Evolutionary conservation across 2,113 vertebrate species (phyloP).

Genomic region (Dermatemys mawii): DNA sequence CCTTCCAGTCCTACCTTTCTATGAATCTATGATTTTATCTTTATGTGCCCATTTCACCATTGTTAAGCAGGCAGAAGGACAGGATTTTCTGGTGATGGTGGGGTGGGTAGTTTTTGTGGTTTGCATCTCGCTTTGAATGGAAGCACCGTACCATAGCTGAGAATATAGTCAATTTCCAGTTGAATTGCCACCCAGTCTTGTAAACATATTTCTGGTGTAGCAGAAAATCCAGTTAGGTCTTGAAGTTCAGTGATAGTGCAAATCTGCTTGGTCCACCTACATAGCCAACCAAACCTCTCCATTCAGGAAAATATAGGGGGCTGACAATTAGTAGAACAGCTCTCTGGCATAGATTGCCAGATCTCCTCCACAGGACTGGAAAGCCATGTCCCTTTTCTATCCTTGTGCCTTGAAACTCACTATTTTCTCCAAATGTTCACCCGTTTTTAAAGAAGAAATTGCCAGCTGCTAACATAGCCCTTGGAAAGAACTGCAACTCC

Average conservation of each 20-base stretch:
- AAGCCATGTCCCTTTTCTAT: not conserved
- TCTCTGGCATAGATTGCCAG: not conserved
- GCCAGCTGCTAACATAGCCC: not conserved
- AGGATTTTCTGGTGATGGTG: not conserved
- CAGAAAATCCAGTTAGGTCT: not conserved
- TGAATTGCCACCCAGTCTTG: not conserved
- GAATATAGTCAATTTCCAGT: not conserved
- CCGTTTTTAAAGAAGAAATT: not conserved
- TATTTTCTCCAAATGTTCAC: not conserved
- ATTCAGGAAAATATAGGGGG: not conserved
- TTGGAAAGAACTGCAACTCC: not conserved
- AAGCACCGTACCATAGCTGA: not conserved
- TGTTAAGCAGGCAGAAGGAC: not conserved
- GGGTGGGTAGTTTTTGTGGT: not conserved
- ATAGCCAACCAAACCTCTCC: not conserved
- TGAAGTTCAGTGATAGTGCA: not conserved
- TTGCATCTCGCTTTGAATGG: not conserved
- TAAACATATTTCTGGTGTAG: not conserved
- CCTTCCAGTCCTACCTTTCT: no score
- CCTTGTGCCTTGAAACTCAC: not conserved
- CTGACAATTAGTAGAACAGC: not conserved
- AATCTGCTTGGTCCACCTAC: not conserved
- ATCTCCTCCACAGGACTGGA: not conserved
- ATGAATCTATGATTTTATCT: no score
- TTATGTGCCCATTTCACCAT: not conserved